Conservation (phyloP, 2,113 vertebrate genomes). For the Gopherus evgoodei region DNA sequence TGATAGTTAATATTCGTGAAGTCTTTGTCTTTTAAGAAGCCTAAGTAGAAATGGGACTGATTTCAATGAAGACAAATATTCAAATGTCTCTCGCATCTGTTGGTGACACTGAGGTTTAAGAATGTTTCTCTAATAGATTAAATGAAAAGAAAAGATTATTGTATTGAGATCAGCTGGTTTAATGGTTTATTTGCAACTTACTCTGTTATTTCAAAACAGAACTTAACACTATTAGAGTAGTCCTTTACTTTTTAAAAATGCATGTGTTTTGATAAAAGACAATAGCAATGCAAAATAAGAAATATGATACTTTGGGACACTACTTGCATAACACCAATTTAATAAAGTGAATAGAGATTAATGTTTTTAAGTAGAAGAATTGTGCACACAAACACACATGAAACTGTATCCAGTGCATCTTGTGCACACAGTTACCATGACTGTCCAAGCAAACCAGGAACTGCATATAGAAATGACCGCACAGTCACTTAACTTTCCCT, state of each 20-base stretch:
- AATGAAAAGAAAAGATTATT: slow-evolving; percentile 29
- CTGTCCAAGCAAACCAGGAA: neutral
- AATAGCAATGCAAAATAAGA: neutral
- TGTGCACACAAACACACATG: neutral
- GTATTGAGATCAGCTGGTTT: slow-evolving; percentile 12
- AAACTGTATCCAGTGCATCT: neutral
- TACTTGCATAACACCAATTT: neutral
- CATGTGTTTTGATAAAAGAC: neutral
- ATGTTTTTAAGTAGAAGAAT: rapidly evolving
- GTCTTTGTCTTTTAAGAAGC: slow-evolving; percentile 60
- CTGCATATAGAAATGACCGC: neutral
- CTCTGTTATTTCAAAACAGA: neutral
- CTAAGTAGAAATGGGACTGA: slow-evolving; percentile 42
- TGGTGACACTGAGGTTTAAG: slow-evolving; percentile 38
- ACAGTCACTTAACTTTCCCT: neutral
- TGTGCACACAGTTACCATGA: neutral
- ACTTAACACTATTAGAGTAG: neutral
- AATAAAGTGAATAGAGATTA: neutral
- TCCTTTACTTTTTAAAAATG: neutral
- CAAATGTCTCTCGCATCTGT: slow-evolving; percentile 48
- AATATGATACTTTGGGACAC: neutral
- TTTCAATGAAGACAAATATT: slow-evolving; percentile 64
- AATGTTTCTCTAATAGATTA: slow-evolving; percentile 42
- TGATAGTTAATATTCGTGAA: slow-evolving; percentile 69
- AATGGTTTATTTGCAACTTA: neutral